Percentiles rank a stretch among this genome's conserved stretches.
Conservation (phyloP, 2,888 invertebrate species). For the Minunthozetes semirufus region DNA sequence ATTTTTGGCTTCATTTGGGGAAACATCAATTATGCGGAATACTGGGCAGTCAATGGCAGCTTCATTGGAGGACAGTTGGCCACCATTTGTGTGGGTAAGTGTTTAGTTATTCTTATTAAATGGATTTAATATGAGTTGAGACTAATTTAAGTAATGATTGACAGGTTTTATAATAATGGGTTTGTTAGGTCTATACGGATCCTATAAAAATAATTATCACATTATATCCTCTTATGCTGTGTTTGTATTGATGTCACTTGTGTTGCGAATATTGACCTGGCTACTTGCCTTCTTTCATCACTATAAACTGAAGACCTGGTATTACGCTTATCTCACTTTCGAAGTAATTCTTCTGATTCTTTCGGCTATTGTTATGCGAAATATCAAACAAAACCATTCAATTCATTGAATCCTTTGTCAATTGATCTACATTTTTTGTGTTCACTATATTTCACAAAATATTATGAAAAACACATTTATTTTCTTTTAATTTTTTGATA, state of each 20-base stretch:
- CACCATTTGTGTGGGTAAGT: slow-evolving; percentile 32
- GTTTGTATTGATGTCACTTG: background rate
- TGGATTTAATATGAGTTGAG: background rate
- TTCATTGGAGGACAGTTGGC: slow-evolving; percentile 34
- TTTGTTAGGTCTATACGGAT: slow-evolving; percentile 29
- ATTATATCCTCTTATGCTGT: slow-evolving; percentile 21
- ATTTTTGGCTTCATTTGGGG: slow-evolving; percentile 35
- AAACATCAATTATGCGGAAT: slow-evolving; percentile 31
- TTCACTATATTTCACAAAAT: background rate
- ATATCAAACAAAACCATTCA: slow-evolving; percentile 2
- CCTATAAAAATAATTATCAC: slow-evolving; percentile 29
- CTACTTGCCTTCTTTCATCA: slow-evolving; percentile 30
- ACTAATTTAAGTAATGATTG: no score
- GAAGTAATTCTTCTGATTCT: slow-evolving; percentile 8
- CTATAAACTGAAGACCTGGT: slow-evolving; percentile 19
- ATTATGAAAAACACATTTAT: background rate
- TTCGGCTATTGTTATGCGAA: background rate
- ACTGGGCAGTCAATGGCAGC: slow-evolving; percentile 27
- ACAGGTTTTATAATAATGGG: slow-evolving; percentile 32
- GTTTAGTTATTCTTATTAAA: background rate
- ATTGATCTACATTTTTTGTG: no score
- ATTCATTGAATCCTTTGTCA: background rate
- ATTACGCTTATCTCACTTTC: background rate
- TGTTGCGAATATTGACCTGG: slow-evolving; percentile 32
- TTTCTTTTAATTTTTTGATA: background rate